Evolutionary conservation across 1,140 invertebrate genomes (phyloP).

Genomic region (Drosophila nikananu): DNA sequence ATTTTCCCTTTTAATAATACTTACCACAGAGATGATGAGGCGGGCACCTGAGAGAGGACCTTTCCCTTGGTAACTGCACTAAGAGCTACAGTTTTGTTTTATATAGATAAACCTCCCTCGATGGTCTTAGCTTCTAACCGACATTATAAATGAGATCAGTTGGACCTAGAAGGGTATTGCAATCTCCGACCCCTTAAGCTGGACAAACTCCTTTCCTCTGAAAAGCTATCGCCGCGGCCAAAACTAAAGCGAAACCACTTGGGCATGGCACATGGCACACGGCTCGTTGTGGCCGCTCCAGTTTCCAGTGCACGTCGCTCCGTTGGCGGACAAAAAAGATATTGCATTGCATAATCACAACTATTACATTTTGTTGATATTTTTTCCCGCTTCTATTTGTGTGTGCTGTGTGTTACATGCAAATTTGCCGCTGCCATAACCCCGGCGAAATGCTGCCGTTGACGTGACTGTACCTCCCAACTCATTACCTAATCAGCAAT

Average conservation of each 20-base stretch:
- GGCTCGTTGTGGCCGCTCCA: slow-evolving; percentile 62
- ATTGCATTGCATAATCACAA: slow-evolving; percentile 69
- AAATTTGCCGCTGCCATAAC: slow-evolving; percentile 66
- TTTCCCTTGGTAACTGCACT: not conserved
- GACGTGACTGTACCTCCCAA: slow-evolving; percentile 64
- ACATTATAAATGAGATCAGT: not conserved
- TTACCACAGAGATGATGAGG: not conserved
- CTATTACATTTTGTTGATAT: slow-evolving; percentile 70
- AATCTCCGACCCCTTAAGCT: not conserved
- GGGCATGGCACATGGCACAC: slow-evolving; percentile 43
- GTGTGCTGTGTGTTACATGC: slow-evolving; percentile 62
- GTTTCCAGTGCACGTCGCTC: slow-evolving; percentile 75
- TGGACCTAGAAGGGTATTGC: not conserved
- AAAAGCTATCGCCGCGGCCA: slow-evolving; percentile 33
- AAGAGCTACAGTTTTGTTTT: not conserved
- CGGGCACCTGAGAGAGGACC: no score
- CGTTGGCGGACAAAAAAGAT: slow-evolving; percentile 65
- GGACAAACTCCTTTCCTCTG: not conserved
- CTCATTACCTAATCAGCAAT: slow-evolving; percentile 65
- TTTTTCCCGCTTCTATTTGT: slow-evolving; percentile 41
- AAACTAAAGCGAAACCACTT: slow-evolving; percentile 46
- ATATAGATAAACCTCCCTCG: not conserved
- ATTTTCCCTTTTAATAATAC: not conserved
- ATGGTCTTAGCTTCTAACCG: not conserved
- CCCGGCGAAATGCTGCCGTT: slow-evolving; percentile 46